Conservation (phyloP, 2,113 vertebrate species). For the Diadophis punctatus region DNA sequence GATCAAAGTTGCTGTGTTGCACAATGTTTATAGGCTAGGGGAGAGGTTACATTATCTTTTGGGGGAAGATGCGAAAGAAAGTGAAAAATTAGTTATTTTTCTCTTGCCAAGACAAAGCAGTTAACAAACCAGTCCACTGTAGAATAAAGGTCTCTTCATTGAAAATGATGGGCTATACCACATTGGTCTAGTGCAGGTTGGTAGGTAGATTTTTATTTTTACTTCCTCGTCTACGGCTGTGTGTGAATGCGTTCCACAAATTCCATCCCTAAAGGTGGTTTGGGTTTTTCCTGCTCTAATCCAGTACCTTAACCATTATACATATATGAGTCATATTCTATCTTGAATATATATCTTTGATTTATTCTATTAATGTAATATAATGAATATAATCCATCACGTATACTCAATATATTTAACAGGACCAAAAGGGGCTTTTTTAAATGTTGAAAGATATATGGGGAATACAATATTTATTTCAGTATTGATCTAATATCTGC, state of each 20-base stretch:
- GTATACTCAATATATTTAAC: neutral
- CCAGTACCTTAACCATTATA: neutral
- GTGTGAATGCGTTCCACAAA: neutral
- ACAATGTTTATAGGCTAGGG: neutral
- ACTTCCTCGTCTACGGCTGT: neutral
- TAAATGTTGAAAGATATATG: neutral
- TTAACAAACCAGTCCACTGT: neutral
- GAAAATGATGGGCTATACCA: neutral
- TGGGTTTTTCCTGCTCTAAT: neutral
- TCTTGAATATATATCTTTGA: neutral
- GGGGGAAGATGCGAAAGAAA: neutral
- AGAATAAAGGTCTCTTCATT: neutral
- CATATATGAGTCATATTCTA: neutral
- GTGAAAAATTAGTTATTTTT: neutral
- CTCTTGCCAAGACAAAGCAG: neutral
- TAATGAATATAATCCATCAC: neutral
- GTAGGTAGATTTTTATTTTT: neutral
- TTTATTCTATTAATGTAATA: neutral
- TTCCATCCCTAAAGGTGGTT: neutral
- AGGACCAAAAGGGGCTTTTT: neutral
- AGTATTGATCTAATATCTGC: neutral
- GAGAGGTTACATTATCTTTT: neutral
- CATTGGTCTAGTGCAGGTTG: neutral
- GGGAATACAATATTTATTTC: conserved; percentile 2
- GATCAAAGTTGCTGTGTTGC: neutral